A percentile compares a stretch with the other conserved stretches of the same genome.
phyloP scores from a whole-genome alignment of 2,888 invertebrate species.

The Leucophenga maculata region DNA sequence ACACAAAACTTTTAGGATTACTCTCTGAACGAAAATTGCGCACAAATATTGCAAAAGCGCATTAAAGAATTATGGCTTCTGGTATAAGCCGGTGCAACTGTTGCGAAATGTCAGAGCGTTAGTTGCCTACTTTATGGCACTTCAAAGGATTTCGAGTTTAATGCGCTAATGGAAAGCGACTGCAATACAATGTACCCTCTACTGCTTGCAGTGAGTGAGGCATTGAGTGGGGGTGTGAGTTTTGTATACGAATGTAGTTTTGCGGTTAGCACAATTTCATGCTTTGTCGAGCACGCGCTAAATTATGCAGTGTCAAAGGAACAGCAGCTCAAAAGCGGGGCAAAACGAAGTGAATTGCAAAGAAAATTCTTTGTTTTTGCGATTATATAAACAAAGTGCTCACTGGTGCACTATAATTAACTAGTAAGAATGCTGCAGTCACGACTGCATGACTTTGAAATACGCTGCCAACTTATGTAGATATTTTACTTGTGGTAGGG shows the following conservation, averaged over 20 bases:
- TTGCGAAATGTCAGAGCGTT: conserved; percentile 18
- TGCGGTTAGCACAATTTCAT: conserved; percentile 22
- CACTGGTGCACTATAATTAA: conserved; percentile 8
- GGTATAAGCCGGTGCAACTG: background rate
- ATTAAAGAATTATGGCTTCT: background rate
- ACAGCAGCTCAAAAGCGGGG: background rate
- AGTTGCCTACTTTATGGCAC: conserved; percentile 44
- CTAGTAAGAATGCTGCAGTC: no score
- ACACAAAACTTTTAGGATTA: conserved; percentile 31
- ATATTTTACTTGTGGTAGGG: no score
- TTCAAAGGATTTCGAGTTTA: conserved; percentile 34
- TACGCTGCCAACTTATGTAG: no score
- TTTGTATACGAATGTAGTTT: conserved; percentile 28
- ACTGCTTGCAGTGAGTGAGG: no score
- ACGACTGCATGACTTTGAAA: no score
- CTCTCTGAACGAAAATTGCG: conserved; percentile 41
- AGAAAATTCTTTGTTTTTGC: conserved; percentile 1
- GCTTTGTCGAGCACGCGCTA: conserved; percentile 13
- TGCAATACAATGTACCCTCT: background rate
- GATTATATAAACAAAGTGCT: conserved; percentile 1
- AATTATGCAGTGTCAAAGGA: background rate
- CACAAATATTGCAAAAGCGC: conserved; percentile 4
- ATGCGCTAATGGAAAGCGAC: conserved; percentile 18
- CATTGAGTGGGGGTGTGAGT: background rate
- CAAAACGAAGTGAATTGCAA: background rate